These are phyloP conservation scores for Andrena hattorfiana DNA, from an alignment of 2,888 invertebrate genomes.

Conservation along the genomic window DNA sequence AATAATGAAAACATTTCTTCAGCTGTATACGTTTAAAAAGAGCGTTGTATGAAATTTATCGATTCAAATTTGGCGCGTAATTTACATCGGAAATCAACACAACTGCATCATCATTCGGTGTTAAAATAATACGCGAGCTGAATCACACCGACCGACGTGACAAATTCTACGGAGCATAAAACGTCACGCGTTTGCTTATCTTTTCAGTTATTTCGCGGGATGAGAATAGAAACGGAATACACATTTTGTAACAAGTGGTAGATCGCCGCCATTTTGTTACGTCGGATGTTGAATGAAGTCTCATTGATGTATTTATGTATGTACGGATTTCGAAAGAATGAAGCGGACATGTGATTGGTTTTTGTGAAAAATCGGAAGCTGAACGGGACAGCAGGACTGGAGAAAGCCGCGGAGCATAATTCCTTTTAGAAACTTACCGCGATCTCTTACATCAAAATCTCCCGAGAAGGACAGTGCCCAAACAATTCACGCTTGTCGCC, in stretches of 20 bases:
- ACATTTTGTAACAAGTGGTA: constrained; percentile 57
- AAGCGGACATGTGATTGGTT: constrained; percentile 55
- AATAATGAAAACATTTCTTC: constrained; percentile 38
- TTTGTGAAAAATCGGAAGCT: constrained; percentile 52
- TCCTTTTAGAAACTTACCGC: constrained; percentile 52
- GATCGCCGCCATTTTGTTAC: constrained; percentile 63
- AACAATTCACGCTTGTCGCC: constrained; percentile 51
- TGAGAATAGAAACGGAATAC: constrained; percentile 7
- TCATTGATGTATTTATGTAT: constrained; percentile 62
- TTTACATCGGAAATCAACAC: constrained; percentile 38
- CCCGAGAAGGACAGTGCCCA: constrained; percentile 49
- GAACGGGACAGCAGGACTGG: constrained; percentile 36
- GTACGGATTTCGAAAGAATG: constrained; percentile 60
- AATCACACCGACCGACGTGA: not conserved
- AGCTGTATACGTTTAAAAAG: not conserved
- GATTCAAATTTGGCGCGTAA: constrained; percentile 52
- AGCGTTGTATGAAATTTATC: not conserved
- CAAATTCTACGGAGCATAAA: constrained; percentile 16
- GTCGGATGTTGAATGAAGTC: constrained; percentile 58
- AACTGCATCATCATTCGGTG: not conserved
- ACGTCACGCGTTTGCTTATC: not conserved
- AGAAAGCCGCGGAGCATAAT: constrained; percentile 43
- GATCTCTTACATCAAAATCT: constrained; percentile 46
- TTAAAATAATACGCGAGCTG: not conserved
- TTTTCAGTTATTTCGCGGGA: not conserved